Evolutionary conservation across 2,888 invertebrate genomes (phyloP).

Genomic region (Nezara viridula): DNA sequence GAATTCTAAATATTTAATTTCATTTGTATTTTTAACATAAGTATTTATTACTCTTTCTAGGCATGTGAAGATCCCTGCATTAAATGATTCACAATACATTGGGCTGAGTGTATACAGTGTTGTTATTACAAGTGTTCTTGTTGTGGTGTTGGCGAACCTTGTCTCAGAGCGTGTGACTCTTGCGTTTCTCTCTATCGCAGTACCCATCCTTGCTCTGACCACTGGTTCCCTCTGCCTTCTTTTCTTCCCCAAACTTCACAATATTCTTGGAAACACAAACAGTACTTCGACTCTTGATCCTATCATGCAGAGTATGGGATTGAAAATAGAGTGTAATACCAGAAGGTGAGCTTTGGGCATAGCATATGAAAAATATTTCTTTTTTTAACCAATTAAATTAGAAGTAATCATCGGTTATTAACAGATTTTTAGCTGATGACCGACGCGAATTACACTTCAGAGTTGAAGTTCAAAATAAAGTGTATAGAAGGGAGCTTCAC

Average conservation of each 20-base stretch:
- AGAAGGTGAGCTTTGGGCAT: conserved; percentile 70
- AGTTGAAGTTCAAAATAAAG: conserved; percentile 92
- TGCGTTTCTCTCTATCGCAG: conserved; percentile 85
- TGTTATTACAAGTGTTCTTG: conserved; percentile 88
- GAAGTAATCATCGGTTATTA: conserved; percentile 41
- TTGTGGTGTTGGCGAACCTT: conserved; percentile 89
- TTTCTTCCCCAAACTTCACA: conserved; percentile 87
- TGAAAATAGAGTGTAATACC: conserved; percentile 90
- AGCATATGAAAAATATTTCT: neutral
- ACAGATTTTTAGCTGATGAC: conserved; percentile 86
- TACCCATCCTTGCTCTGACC: conserved; percentile 87
- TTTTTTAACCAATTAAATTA: neutral
- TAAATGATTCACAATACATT: conserved; percentile 95
- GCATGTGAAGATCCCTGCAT: conserved; percentile 89
- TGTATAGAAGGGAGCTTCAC: conserved; percentile 86
- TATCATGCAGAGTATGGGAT: conserved; percentile 88
- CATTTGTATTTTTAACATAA: neutral
- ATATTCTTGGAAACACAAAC: conserved; percentile 72
- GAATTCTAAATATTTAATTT: neutral
- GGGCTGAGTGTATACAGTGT: conserved; percentile 94
- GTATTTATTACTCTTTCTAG: conserved; percentile 68
- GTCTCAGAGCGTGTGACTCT: conserved; percentile 86
- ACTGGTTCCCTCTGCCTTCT: conserved; percentile 88
- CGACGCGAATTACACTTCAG: conserved; percentile 84
- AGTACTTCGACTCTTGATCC: conserved; percentile 77